phyloP scores from a whole-genome alignment of 2,888 invertebrate genomes.

The Colletes collaris region DNA sequence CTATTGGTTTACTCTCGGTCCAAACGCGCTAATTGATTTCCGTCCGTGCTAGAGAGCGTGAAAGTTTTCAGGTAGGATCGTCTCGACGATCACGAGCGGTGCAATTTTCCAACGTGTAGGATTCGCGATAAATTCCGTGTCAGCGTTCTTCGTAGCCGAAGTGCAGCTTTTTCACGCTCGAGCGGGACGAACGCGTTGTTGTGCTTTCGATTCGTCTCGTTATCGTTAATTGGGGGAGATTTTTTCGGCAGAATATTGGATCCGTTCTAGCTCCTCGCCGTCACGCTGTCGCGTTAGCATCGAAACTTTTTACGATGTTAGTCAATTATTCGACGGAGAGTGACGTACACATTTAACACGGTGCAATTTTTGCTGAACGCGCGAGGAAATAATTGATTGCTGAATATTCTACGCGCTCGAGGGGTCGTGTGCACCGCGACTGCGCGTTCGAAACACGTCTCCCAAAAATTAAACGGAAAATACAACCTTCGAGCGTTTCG shows the following conservation, averaged over 20 bases:
- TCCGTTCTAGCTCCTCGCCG: not conserved
- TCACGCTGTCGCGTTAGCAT: not conserved
- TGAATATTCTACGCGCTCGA: not conserved
- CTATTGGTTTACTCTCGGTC: too few species aligned
- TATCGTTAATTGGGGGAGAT: conserved; percentile 39
- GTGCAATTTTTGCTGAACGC: not conserved
- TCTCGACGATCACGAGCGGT: conserved; percentile 34
- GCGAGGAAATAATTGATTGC: not conserved
- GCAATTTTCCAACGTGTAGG: conserved; percentile 42
- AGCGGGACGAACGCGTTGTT: conserved; percentile 3
- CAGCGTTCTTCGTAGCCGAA: conserved; percentile 37
- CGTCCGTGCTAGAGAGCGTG: not conserved
- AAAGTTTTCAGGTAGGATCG: conserved; percentile 1
- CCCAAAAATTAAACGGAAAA: not conserved
- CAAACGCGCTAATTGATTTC: conserved; percentile 17
- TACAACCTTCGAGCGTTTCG: too few species aligned
- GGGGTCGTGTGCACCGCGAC: not conserved
- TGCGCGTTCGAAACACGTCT: not conserved
- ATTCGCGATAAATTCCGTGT: conserved; percentile 25
- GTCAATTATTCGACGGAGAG: not conserved
- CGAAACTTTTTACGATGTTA: not conserved
- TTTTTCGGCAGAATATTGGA: not conserved
- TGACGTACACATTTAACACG: not conserved
- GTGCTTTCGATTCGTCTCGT: conserved; percentile 38
- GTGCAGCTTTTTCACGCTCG: conserved; percentile 6